Base-by-base conservation (phyloP, 2,888 invertebrate species). In the Dryocosmus kuriphilus region DNA sequence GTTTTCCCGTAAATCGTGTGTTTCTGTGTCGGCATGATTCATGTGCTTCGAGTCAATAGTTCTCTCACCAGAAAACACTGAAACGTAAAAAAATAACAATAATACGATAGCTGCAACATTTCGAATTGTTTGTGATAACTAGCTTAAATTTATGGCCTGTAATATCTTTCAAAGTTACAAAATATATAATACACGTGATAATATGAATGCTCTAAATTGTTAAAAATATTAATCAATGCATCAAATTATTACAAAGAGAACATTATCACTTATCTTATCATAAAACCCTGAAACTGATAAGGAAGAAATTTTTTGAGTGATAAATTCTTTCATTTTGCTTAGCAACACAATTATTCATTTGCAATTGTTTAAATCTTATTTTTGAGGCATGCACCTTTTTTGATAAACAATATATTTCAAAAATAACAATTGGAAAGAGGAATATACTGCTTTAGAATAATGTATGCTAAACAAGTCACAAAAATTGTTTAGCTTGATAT, bases 11-110 rank as follows among this genome's bases (percentile, higher is more conserved):
- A 81, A 83, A 71, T 83, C 79, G 77, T 84, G 77, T 78, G 80
- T 75, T 81, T 81, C 81, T 67, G 77, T 61, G 75, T 85, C 88
- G 83, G 84, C 90, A 90, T 89, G 81, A 83, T 86, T 89, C 89
- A 91, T 90, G 82, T 82, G 88, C 81, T 77, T 80, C 82, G 77
- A 79, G 75, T 38, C 80, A 80, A 75, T 80, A 77, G 79, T 85
- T 83, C 76, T 80, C 75, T 81, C 79, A 85, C 84, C 80, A 83
- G 82, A 79, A 86, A 84, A 77, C 84, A 85, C 87, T 87, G 81
- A 16, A 81, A 83, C 4, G 30, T 51, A 9, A n/a, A 41, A 46
- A 9, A 63, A 3, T 7, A 62, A 62, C 0, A 19, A 38, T 41
- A 1, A 5, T 46, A 2, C 9, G 9, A 11, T 2, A 35, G 11